phyloP scores from a whole-genome alignment of 2,797 vertebrate species.

The Rhodeus uyekii region DNA sequence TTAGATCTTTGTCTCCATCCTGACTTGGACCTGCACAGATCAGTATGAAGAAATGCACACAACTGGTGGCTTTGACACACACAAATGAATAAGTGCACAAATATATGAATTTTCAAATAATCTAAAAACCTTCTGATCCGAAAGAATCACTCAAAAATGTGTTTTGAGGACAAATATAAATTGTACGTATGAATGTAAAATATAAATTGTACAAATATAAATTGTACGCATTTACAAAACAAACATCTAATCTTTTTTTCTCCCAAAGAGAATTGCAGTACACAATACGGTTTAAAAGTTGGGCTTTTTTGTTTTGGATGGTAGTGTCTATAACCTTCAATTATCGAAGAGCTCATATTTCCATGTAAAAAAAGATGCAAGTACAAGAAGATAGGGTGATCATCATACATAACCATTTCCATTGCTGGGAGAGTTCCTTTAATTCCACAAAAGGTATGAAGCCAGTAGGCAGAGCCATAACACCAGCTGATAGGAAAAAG shows the following conservation, averaged over 20 bases:
- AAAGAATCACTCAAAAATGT: no score
- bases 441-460: slow-evolving; percentile 94
- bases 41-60: not conserved
- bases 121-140: not conserved
- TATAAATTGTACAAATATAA: no score
- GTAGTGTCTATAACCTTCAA: not conserved
- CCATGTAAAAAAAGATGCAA: not conserved
- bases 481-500: slow-evolving; percentile 67
- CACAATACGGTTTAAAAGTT: not conserved
- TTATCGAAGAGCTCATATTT: not conserved
- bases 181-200: not conserved
- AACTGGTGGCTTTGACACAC: not conserved
- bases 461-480: slow-evolving; percentile 85
- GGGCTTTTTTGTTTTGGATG: no score
- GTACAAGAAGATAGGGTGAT: not conserved
- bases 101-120: not conserved
- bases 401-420: slow-evolving; percentile 90
- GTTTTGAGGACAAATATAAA: not conserved
- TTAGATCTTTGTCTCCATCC: slow-evolving; percentile 92
- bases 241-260: not conserved
- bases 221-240: no score
- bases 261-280: not conserved
- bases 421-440: slow-evolving; percentile 90
- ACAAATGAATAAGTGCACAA: not conserved
- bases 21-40: slow-evolving; percentile 78